phyloP scores from a whole-genome alignment of 2,797 vertebrate species.

The Galagoides demidoff region DNA sequence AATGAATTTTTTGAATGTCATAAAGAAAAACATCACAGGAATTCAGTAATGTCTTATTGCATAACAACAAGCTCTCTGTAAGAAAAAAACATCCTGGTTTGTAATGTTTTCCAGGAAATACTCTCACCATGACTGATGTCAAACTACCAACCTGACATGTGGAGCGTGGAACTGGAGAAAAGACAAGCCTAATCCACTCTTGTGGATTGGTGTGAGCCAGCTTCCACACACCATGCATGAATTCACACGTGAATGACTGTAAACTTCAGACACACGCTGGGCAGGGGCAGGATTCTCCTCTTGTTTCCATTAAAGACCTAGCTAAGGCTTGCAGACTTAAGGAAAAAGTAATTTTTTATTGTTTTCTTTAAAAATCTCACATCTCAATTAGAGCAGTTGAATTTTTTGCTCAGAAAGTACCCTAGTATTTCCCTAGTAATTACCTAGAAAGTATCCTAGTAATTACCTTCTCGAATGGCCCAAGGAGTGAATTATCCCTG shows the following conservation, averaged over 20 bases:
- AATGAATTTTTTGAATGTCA: constrained; percentile 54
- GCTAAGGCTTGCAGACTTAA: not conserved
- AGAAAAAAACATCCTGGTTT: not conserved
- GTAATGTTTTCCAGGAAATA: not conserved
- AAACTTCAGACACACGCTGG: constrained; percentile 33
- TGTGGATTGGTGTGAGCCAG: not conserved
- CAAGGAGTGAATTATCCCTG: not conserved
- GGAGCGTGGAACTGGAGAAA: not conserved
- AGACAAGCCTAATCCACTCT: not conserved
- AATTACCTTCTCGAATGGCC: not conserved
- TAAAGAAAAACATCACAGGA: constrained; percentile 44
- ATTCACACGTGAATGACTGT: not conserved
- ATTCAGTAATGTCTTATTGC: not conserved
- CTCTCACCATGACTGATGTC: not conserved
- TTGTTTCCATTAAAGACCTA: not conserved
- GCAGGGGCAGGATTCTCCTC: not conserved
- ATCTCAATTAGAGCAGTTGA: not conserved
- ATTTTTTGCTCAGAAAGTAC: not conserved
- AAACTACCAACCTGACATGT: not conserved
- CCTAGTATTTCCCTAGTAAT: no score
- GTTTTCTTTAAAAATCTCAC: not conserved
- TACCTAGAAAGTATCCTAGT: not conserved
- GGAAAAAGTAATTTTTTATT: not conserved
- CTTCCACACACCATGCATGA: not conserved
- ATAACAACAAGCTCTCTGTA: not conserved